phyloP scores from a whole-genome alignment of 2,113 vertebrate genomes.

The Otocyon megalotis region DNA sequence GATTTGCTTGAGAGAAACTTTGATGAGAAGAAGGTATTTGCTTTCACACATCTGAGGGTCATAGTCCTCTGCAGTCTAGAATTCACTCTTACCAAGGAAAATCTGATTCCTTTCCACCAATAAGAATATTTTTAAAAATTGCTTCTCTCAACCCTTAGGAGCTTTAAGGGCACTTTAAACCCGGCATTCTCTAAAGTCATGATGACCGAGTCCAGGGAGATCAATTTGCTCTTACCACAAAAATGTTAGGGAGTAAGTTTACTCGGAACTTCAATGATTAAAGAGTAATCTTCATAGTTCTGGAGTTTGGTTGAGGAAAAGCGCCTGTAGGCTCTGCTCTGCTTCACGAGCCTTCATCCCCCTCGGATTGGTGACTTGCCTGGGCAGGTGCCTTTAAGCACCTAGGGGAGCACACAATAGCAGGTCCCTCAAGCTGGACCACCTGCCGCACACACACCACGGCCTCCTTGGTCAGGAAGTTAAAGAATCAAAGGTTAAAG shows the following conservation, averaged over 20 bases:
- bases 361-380: too few relatives aligned
- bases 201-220: neutral
- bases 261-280: neutral
- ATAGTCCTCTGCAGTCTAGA: neutral
- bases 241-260: neutral
- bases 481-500: neutral
- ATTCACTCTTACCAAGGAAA: neutral
- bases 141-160: neutral
- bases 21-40: neutral
- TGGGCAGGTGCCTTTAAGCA: rapidly evolving
- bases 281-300: neutral
- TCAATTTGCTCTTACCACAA: neutral
- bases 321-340: too few relatives aligned
- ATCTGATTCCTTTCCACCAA: neutral
- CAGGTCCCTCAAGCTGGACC: neutral
- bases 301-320: neutral
- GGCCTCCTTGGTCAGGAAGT: neutral
- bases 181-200: neutral
- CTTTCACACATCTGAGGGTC: neutral
- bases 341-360: neutral
- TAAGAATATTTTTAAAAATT: neutral
- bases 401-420: too few relatives aligned
- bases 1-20: neutral
- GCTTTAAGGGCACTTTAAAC: neutral
- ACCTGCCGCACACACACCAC: too few relatives aligned